Conservation (phyloP, 1,140 invertebrate species). For the Tetragonula clypearis region DNA sequence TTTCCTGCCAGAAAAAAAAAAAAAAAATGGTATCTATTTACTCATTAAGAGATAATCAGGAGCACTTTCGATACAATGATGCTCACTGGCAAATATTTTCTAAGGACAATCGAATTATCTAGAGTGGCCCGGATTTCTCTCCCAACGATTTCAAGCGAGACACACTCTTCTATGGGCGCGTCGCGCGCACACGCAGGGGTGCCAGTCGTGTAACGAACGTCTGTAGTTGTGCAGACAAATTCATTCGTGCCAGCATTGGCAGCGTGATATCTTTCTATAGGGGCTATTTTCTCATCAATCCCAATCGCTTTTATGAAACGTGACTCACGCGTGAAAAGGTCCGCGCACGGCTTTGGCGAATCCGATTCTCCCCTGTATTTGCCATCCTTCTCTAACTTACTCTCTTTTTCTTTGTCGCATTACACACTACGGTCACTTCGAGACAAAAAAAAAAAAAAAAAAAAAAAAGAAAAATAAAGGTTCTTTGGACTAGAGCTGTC, state of each 20-base stretch:
- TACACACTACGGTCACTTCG: not conserved
- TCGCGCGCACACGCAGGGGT: conserved; percentile 49
- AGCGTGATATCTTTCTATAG: conserved; percentile 75
- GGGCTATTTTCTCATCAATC: conserved; percentile 80
- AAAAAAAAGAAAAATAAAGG: not conserved
- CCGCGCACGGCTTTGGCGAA: conserved; percentile 64
- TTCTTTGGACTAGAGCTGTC: not conserved
- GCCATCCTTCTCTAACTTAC: not conserved
- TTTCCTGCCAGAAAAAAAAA: not conserved
- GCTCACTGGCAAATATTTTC: not conserved
- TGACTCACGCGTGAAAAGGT: conserved; percentile 78
- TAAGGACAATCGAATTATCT: conserved; percentile 23
- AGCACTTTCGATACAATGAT: no score
- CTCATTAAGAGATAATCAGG: not conserved
- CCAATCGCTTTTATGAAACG: conserved; percentile 78
- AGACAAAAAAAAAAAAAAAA: not conserved
- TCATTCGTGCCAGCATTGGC: conserved; percentile 71
- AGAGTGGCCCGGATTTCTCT: conserved; percentile 8
- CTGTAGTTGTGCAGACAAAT: conserved; percentile 63
- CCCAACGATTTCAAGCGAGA: conserved; percentile 5
- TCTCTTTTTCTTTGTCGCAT: not conserved
- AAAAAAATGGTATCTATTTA: not conserved
- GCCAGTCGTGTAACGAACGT: conserved; percentile 54
- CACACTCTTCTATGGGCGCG: conserved; percentile 38
- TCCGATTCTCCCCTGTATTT: conserved; percentile 40